Percentiles rank a stretch among this genome's conserved stretches.
Evolutionary conservation across 2,888 invertebrate genomes (phyloP).

Genomic region (Tortricodes alternella): DNA sequence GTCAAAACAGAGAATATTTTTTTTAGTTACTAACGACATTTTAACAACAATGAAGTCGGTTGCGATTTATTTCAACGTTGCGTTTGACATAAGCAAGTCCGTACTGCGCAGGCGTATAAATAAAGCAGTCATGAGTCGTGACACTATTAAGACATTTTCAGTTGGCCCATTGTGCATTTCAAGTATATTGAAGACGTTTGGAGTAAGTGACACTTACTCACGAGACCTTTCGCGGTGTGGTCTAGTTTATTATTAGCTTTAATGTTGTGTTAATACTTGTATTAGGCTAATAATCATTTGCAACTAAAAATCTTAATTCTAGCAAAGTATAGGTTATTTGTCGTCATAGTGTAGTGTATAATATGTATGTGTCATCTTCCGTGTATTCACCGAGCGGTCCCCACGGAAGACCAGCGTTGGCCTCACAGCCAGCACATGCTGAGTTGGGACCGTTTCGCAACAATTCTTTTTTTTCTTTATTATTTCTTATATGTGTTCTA

Average conservation of each 20-base stretch:
- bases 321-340: too few species aligned
- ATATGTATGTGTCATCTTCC: too few species aligned
- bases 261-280: background rate
- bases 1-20: background rate
- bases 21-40: background rate
- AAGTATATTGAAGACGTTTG: conserved; percentile 62
- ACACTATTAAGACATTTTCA: conserved; percentile 62
- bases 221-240: conserved; percentile 1
- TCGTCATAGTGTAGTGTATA: too few species aligned
- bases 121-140: conserved; percentile 46
- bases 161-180: conserved; percentile 50
- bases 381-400: too few species aligned
- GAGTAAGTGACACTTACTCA: background rate
- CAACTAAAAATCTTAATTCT: too few species aligned
- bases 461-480: too few species aligned
- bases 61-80: background rate
- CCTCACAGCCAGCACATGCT: too few species aligned
- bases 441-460: too few species aligned
- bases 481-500: too few species aligned
- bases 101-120: background rate
- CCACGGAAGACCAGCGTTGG: too few species aligned
- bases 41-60: conserved; percentile 6
- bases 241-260: background rate
- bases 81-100: conserved; percentile 5
- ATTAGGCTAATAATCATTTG: too few species aligned